Percentiles rank a stretch among this genome's conserved stretches.
Conservation (phyloP, 2,113 vertebrate genomes). For the Paralichthys olivaceus region DNA sequence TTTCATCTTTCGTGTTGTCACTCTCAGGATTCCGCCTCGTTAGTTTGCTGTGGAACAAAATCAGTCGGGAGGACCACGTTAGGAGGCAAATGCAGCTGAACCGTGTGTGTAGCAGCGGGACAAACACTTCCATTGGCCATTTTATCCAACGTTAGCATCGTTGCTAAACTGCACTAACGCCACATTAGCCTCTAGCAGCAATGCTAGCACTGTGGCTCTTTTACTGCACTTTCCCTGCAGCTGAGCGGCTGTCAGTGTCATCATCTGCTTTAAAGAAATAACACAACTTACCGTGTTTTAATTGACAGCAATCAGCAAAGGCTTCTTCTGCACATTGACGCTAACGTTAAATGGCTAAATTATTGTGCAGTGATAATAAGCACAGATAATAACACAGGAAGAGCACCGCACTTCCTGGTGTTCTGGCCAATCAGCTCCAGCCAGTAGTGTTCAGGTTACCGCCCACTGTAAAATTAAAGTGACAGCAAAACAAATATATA, state of each 20-base stretch:
- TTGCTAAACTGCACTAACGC: constrained; percentile 6
- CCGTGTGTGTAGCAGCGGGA: background rate
- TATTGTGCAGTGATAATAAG: constrained; percentile 22
- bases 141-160: constrained; percentile 34
- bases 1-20: constrained; percentile 6
- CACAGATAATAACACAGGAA: constrained; percentile 54
- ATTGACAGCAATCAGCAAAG: background rate
- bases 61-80: background rate
- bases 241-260: background rate
- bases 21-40: background rate
- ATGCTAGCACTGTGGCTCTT: background rate
- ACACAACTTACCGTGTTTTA: constrained; percentile 11
- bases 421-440: constrained; percentile 46
- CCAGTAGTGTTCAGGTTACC: background rate
- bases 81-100: background rate
- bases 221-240: background rate
- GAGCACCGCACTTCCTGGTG: constrained; percentile 44
- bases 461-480: constrained; percentile 36
- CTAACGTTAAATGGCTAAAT: constrained; percentile 5
- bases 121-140: background rate
- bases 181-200: constrained; percentile 19
- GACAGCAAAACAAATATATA: constrained; percentile 1
- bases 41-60: constrained; percentile 17
- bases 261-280: background rate
- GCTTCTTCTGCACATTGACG: background rate